Percentiles rank a stretch among this genome's conserved stretches.
Conservation (phyloP, 2,888 invertebrate genomes). For the Lochmaea crataegi region DNA sequence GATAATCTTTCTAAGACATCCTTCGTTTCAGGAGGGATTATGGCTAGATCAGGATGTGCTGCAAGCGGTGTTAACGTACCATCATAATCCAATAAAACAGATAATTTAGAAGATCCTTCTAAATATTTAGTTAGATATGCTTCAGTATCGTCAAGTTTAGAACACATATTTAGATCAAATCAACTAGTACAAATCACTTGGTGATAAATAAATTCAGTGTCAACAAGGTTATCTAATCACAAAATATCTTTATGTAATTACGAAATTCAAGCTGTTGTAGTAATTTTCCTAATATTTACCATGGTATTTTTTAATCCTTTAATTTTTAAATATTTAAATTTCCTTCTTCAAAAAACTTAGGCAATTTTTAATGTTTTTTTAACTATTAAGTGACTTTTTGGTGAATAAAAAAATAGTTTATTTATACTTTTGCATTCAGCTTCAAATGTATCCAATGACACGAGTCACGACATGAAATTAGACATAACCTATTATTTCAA, state of each 20-base stretch:
- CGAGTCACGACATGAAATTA: too few species aligned
- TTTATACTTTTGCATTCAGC: neutral
- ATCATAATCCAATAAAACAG: conserved; percentile 86
- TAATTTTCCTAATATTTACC: neutral
- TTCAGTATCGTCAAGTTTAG: conserved; percentile 45
- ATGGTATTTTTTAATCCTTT: too few species aligned
- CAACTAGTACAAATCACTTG: neutral
- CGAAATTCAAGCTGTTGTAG: neutral
- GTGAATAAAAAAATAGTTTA: neutral
- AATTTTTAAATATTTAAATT: neutral
- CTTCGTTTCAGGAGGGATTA: conserved; percentile 85
- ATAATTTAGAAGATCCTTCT: conserved; percentile 70
- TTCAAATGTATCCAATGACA: too few species aligned
- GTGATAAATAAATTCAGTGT: neutral
- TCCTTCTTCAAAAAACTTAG: neutral
- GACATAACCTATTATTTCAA: too few species aligned
- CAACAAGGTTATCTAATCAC: conserved; percentile 26
- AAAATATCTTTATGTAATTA: neutral
- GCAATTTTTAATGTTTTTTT: neutral
- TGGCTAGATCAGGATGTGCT: conserved; percentile 88
- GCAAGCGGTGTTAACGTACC: conserved; percentile 90
- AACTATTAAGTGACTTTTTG: neutral
- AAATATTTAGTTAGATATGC: conserved; percentile 47
- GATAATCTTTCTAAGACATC: conserved; percentile 82
- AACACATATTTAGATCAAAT: conserved; percentile 20